A percentile compares a stretch with the other conserved stretches of the same genome.
Conservation (phyloP, 2,888 invertebrate species). For the Adelognathus sp. region DNA sequence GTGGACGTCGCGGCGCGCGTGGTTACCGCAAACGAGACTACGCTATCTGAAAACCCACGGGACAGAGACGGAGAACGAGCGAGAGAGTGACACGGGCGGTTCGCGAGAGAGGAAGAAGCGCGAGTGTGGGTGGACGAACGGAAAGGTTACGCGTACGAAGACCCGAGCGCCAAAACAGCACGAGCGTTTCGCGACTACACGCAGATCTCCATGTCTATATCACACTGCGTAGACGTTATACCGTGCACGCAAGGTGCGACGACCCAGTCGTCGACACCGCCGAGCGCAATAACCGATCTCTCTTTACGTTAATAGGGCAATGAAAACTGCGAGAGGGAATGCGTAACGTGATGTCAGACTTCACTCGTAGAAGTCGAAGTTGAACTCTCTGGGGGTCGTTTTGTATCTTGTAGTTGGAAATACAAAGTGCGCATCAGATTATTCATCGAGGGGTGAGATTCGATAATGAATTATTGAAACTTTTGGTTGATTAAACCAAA, state of each 20-base stretch:
- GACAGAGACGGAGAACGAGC: not conserved
- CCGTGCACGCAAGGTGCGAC: not conserved
- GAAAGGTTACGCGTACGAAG: conserved; percentile 33
- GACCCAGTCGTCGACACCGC: not conserved
- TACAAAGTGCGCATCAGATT: too few relatives aligned
- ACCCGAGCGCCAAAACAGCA: conserved; percentile 13
- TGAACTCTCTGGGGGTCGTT: too few relatives aligned
- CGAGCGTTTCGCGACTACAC: not conserved
- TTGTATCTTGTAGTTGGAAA: too few relatives aligned
- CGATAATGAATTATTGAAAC: too few relatives aligned
- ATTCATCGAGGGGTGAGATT: too few relatives aligned
- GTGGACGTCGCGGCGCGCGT: conserved; percentile 28
- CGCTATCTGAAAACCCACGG: not conserved
- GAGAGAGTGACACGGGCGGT: not conserved
- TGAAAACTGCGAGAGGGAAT: not conserved
- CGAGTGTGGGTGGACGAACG: conserved; percentile 14
- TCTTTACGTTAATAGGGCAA: not conserved
- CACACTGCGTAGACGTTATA: not conserved
- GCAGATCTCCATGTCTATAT: not conserved
- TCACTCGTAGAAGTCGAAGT: too few relatives aligned
- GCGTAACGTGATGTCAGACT: not conserved
- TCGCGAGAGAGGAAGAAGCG: conserved; percentile 8
- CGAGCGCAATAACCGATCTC: not conserved
- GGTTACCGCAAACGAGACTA: conserved; percentile 2
- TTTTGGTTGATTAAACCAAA: too few relatives aligned